Evolutionary conservation across 2,113 vertebrate genomes (phyloP).

Genomic region (Notechis scutatus): DNA sequence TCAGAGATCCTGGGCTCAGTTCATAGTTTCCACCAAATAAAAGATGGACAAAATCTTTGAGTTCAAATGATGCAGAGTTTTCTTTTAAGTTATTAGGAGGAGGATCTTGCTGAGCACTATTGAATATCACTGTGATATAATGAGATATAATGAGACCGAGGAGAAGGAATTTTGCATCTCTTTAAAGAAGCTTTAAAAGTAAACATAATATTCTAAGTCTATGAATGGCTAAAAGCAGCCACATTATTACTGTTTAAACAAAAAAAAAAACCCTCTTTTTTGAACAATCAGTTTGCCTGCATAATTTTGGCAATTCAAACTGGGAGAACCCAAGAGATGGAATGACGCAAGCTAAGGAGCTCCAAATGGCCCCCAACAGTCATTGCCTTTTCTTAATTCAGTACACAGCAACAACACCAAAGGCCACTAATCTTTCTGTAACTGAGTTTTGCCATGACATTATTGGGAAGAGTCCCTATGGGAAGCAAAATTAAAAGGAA

Average conservation of each 20-base stretch:
- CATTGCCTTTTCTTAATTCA: background rate
- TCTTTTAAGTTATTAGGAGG: background rate
- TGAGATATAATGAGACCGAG: background rate
- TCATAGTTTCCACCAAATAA: background rate
- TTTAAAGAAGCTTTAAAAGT: background rate
- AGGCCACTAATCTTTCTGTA: background rate
- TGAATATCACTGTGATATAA: background rate
- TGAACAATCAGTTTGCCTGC: background rate
- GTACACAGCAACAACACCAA: background rate
- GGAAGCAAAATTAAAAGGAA: constrained; percentile 17
- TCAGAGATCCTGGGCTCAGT: background rate
- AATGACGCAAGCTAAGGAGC: background rate
- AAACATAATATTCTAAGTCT: background rate
- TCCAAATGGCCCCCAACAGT: background rate
- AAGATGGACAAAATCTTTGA: background rate
- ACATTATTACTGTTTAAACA: background rate
- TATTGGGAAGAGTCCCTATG: background rate
- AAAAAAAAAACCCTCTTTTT: background rate
- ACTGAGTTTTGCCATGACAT: background rate
- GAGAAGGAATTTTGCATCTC: background rate
- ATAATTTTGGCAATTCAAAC: background rate
- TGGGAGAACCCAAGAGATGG: background rate
- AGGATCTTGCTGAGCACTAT: background rate
- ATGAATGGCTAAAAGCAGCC: background rate
- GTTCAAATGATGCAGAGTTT: background rate